Evolutionary conservation across 2,113 vertebrate species (phyloP), one percentile per base, ranked within the genome.

Genomic region (Copsychus sechellarum): DNA sequence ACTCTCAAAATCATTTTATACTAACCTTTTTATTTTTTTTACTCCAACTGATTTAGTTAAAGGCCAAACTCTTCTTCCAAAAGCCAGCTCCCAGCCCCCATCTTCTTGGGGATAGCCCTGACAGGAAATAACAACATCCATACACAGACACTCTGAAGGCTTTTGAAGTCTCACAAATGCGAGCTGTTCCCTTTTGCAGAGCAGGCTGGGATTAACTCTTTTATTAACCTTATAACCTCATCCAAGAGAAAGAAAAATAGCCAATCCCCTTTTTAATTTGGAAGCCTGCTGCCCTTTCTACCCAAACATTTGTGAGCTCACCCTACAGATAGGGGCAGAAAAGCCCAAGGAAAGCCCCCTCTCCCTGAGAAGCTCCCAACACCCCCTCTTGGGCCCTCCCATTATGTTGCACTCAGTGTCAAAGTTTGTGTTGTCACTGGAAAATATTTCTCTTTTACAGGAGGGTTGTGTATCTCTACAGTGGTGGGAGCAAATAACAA

Each of bases 211-310:
- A 85, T 76, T 87, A 94, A 79, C 66, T 89, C 51, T 81, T 93
- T 89, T 53, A 89, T 85, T 87, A 81, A 87, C 74, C 86, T 93
- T 86, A 57, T 76, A 81, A 88, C 45, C 48, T 85, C 62, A 87
- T 40, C 7, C 56, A 73, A 0, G 4, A 74, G 42, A 38, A 92
- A 81, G 42, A 65, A 70, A 84, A 95, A 54, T 53, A 84, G 62
- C 23, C 45, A 31, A 67, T 38, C 20, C 13, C 3, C 18, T 25
- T 36, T 73, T 54, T n/a, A 9, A 42, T 74, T 34, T 80, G 45
- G 87, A 91, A 53, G 25, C 11, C 40, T 85, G 45, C 26, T 69
- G 42, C n/a, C n/a, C 43, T 48, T 33, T 76, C 77, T 82, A 77
- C 36, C 43, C 42, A 65, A 93, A 70, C 13, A 50, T 66, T 43